Conservation (phyloP, 2,888 invertebrate species). For the Operophtera brumata region DNA sequence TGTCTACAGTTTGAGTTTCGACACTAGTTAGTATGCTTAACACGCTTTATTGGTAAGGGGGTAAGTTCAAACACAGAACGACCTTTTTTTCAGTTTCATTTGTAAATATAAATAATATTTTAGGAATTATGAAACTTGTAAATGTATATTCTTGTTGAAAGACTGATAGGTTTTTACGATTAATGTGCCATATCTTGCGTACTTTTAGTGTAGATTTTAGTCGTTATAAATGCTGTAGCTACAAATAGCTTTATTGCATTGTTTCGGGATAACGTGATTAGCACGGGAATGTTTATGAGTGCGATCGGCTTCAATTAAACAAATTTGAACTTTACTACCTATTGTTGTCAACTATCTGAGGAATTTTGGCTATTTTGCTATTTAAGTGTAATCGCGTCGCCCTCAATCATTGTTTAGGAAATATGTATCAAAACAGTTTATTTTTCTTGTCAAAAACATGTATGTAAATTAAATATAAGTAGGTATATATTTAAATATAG, state of each 20-base stretch:
- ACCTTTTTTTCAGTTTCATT: too few species aligned
- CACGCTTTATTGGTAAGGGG: too few species aligned
- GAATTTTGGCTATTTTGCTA: too few species aligned
- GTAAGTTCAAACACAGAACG: too few species aligned
- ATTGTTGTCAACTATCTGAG: too few species aligned
- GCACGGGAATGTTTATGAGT: constrained; percentile 23
- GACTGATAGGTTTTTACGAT: constrained; percentile 75
- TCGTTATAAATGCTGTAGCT: constrained; percentile 25
- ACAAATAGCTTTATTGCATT: constrained; percentile 34
- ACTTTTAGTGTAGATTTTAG: constrained; percentile 36
- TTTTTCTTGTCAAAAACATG: not conserved
- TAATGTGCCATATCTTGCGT: constrained; percentile 72
- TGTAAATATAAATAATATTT: too few species aligned
- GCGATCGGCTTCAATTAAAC: constrained; percentile 7
- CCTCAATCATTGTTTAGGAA: not conserved
- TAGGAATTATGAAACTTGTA: constrained; percentile 32
- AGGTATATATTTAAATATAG: not conserved
- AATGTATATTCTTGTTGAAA: constrained; percentile 58
- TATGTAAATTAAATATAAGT: not conserved
- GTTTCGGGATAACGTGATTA: constrained; percentile 29
- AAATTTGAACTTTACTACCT: constrained; percentile 9
- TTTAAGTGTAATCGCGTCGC: too few species aligned
- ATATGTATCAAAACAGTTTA: not conserved
- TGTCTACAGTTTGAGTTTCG: too few species aligned
- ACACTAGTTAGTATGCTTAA: too few species aligned